phyloP scores from a whole-genome alignment of 2,797 vertebrate species.

The Salarias fasciatus region DNA sequence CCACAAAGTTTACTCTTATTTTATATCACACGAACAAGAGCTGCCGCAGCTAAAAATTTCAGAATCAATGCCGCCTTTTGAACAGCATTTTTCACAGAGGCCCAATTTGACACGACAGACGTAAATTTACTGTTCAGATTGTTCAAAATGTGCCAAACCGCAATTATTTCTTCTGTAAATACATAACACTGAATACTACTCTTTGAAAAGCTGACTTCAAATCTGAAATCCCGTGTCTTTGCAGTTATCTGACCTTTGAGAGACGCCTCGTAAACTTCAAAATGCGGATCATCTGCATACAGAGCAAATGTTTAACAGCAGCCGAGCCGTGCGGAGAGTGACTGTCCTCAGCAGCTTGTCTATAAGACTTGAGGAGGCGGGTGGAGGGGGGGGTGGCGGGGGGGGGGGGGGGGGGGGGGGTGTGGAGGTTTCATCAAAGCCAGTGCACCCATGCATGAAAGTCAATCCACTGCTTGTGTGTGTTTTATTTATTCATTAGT shows the following conservation, averaged over 20 bases:
- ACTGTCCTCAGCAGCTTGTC: slow-evolving; percentile 74
- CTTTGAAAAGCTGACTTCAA: not conserved
- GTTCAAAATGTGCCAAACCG: not conserved
- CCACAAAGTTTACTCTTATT: too few species aligned
- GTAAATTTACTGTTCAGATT: not conserved
- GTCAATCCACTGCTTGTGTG: slow-evolving; percentile 81
- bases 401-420: not conserved
- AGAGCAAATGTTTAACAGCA: slow-evolving; percentile 64
- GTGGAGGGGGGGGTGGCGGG: slow-evolving; percentile 10
- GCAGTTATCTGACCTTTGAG: slow-evolving; percentile 35
- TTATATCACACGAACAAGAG: not conserved
- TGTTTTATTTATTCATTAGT: slow-evolving; percentile 86
- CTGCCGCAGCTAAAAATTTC: not conserved
- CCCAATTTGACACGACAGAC: too few species aligned
- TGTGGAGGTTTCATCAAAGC: slow-evolving; percentile 72
- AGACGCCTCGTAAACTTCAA: slow-evolving; percentile 25
- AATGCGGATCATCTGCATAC: slow-evolving; percentile 54
- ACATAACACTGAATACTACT: not conserved
- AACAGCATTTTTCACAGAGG: too few species aligned
- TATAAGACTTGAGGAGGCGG: slow-evolving; percentile 43
- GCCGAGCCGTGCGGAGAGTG: slow-evolving; percentile 53
- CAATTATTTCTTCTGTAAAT: not conserved
- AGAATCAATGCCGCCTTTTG: not conserved
- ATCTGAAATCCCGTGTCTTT: slow-evolving; percentile 23
- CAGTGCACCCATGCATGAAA: slow-evolving; percentile 81